Evolutionary conservation across 2,797 vertebrate species (phyloP).

Genomic region (Acrossocheilus fasciatus): DNA sequence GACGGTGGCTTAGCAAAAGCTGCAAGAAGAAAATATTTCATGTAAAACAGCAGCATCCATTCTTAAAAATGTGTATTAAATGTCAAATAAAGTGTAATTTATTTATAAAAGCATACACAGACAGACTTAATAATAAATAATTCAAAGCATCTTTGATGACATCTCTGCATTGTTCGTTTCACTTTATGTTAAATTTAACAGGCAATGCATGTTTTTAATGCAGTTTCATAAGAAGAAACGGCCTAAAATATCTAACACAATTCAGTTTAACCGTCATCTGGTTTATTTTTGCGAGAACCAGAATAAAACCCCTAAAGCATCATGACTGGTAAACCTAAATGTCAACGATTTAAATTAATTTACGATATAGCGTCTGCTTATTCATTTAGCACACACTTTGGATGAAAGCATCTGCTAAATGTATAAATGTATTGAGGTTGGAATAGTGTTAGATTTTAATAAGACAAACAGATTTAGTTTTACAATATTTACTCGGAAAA

Average conservation of each 20-base stretch:
- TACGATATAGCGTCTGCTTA: too few relatives aligned
- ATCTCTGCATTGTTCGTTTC: not conserved
- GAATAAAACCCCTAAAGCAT: not conserved
- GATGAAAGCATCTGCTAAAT: too few relatives aligned
- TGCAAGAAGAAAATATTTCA: conserved; percentile 61
- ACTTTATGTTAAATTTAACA: not conserved
- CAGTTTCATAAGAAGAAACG: not conserved
- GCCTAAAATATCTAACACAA: not conserved
- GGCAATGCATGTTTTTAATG: not conserved
- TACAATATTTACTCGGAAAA: too few relatives aligned
- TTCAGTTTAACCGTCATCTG: not conserved
- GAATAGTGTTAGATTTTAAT: too few relatives aligned
- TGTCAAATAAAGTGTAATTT: not conserved
- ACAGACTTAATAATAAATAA: too few relatives aligned
- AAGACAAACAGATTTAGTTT: too few relatives aligned
- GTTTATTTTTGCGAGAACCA: not conserved
- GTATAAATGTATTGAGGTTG: too few relatives aligned
- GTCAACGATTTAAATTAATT: too few relatives aligned
- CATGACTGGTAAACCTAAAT: not conserved
- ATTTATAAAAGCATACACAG: not conserved
- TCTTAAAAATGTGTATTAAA: not conserved
- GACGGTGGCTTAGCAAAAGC: conserved; percentile 50
- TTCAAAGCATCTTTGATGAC: not conserved
- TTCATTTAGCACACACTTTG: too few relatives aligned
- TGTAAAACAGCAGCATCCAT: not conserved